Evolutionary conservation across 1,140 invertebrate genomes (phyloP).

Genomic region (Stratiolaelaps scimitus): DNA sequence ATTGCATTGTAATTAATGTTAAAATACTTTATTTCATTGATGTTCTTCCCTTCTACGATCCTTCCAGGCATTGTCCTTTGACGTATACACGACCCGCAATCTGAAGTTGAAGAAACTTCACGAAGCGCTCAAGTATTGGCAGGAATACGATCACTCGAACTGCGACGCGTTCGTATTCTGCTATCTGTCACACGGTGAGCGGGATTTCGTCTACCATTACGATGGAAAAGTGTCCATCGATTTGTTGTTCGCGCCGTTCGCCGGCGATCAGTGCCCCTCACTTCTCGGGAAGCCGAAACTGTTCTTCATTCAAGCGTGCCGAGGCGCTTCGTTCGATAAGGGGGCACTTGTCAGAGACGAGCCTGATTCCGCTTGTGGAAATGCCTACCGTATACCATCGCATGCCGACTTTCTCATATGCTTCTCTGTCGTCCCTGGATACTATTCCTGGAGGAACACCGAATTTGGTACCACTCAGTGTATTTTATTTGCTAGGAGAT

Average conservation of each 20-base stretch:
- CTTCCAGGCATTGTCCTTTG: conserved; percentile 22
- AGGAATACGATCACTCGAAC: conserved; percentile 57
- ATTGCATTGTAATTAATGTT: conserved; percentile 49
- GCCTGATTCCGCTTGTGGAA: conserved; percentile 34
- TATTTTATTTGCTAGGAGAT: no score
- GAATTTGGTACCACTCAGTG: conserved; percentile 48
- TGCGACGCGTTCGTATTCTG: conserved; percentile 63
- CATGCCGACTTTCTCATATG: conserved; percentile 87
- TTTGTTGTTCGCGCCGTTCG: conserved; percentile 66
- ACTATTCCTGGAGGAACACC: conserved; percentile 89
- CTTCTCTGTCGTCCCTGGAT: conserved; percentile 78
- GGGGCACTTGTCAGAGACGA: conserved; percentile 44
- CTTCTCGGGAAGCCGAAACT: conserved; percentile 85
- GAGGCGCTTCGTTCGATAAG: conserved; percentile 66
- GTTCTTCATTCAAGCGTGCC: no score
- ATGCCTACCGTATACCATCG: conserved; percentile 76
- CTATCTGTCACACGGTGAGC: conserved; percentile 78
- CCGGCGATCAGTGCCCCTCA: conserved; percentile 65
- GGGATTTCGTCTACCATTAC: conserved; percentile 67
- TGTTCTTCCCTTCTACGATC: conserved; percentile 40
- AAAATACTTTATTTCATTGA: conserved; percentile 53
- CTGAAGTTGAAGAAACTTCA: conserved; percentile 18
- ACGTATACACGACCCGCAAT: neutral
- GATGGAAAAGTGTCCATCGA: conserved; percentile 45
- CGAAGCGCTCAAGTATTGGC: conserved; percentile 45